These are phyloP conservation scores for Sorex fumeus DNA, from an alignment of 2,113 vertebrate genomes.

Conservation along the genomic window DNA sequence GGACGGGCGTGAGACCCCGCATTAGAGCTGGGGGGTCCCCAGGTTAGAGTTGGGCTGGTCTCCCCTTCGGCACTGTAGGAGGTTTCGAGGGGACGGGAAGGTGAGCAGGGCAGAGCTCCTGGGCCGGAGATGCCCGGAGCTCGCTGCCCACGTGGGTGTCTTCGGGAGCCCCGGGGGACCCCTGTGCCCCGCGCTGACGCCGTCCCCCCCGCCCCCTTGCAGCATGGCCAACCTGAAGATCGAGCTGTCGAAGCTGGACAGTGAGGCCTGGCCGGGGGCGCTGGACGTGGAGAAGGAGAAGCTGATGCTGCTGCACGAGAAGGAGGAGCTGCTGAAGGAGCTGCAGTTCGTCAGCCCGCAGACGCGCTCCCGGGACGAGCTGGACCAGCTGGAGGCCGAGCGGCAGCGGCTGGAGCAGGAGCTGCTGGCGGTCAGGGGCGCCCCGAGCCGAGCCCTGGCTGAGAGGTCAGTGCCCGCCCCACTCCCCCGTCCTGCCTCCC, in stretches of 20 bases:
- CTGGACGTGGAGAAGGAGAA: slow-evolving; percentile 92
- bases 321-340: slow-evolving; percentile 93
- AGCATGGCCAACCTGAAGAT: slow-evolving; percentile 94
- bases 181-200: background rate
- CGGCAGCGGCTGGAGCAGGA: slow-evolving; percentile 91
- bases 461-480: slow-evolving; percentile 87
- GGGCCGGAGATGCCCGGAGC: too few relatives aligned
- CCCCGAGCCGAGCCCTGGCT: slow-evolving; percentile 90
- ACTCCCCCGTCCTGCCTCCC: too few relatives aligned
- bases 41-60: too few relatives aligned
- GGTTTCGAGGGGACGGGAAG: too few relatives aligned
- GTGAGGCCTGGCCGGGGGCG: slow-evolving; percentile 91
- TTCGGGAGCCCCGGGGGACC: too few relatives aligned
- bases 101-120: too few relatives aligned
- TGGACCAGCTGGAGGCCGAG: slow-evolving; percentile 89
- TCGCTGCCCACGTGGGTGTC: too few relatives aligned
- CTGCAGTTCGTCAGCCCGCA: slow-evolving; percentile 91
- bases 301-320: slow-evolving; percentile 92
- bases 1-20: too few relatives aligned
- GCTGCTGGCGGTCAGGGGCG: slow-evolving; percentile 87
- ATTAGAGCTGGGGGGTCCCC: too few relatives aligned
- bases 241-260: slow-evolving; percentile 92
- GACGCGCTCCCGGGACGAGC: slow-evolving; percentile 88
- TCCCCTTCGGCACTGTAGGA: too few relatives aligned
- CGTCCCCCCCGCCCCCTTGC: slow-evolving; percentile 64